Base-by-base conservation (phyloP, 2,888 invertebrate genomes). In the Ornithoptera alexandrae region DNA sequence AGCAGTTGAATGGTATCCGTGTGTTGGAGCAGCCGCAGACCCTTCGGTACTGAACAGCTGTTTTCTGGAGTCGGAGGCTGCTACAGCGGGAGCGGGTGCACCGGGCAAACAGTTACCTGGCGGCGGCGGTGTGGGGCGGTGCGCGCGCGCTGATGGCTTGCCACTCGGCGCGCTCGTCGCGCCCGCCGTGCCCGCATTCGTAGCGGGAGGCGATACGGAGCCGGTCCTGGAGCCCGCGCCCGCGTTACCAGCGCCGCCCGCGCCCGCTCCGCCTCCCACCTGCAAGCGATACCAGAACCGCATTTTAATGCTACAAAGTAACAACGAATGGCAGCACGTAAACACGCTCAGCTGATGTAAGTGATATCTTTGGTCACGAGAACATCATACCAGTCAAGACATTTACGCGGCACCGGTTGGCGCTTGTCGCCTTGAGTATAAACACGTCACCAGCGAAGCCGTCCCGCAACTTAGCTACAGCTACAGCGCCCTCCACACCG, bases 131-230 rank as follows among this genome's bases (percentile, higher is more conserved):
- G 89, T 81, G 1, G 84, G 78, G 1, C 89, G 71, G 0, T 78
- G 72, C 67, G 76, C 76, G 17, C 90, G 74, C 0, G 88, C 77
- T 18, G 91, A 90, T 0, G 90, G 90, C 69, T 90, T 91, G 77
- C 1, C 89, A 71, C 1, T 78, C 72, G 69, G 77, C 76, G 12
- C 90, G 74, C 22, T 46, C 18, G 39, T 22, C 22, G 22, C 22
- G 22, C 22, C 22, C 72, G 69, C 77, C 76, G 12, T 90, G 74
- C 22, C 58, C 18, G 39, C n/a, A n/a, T 1, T 10, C 0, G 89
- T 76, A 1, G 88, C 77, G n/a, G 91, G 89, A 0, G 67, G 39
- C 30, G 67, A 39, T 12, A 62, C 62, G 12, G 65, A 24, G 39
- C 53, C 50, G 59, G 15, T 30, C 22, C 20, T 8, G 53, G n/a